phyloP scores from a whole-genome alignment of 2,797 vertebrate species.

The Melanotaenia pygmaea region DNA sequence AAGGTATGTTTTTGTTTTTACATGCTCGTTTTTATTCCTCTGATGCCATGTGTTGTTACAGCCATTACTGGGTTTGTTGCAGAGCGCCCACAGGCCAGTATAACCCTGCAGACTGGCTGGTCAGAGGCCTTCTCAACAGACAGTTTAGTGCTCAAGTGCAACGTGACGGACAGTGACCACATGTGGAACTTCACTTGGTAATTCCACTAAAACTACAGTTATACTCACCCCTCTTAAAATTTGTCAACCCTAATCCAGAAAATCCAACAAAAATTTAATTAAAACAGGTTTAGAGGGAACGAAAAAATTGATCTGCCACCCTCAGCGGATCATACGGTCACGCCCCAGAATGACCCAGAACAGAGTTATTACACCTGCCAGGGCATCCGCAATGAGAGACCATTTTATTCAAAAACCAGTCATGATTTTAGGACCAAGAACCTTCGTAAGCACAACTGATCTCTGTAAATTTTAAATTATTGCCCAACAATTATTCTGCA shows the following conservation, averaged over 20 bases:
- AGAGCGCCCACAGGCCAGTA: slow-evolving; percentile 67
- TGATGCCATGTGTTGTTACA: neutral
- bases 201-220: neutral
- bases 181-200: slow-evolving; percentile 82
- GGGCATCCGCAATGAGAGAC: slow-evolving; percentile 56
- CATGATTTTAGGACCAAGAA: slow-evolving; percentile 70
- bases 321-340: slow-evolving; percentile 46
- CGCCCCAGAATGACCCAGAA: slow-evolving; percentile 59
- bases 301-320: fast-evolving
- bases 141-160: slow-evolving; percentile 74
- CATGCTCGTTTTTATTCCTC: neutral
- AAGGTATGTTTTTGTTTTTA: slow-evolving; percentile 35
- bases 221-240: neutral
- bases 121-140: slow-evolving; percentile 77
- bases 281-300: slow-evolving; percentile 60
- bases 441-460: slow-evolving; percentile 71
- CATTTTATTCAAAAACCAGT: slow-evolving; percentile 63
- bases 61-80: slow-evolving; percentile 5
- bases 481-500: neutral
- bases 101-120: slow-evolving; percentile 76
- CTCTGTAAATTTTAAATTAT: neutral
- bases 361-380: slow-evolving; percentile 74
- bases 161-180: slow-evolving; percentile 28
- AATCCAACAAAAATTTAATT: slow-evolving; percentile 1
- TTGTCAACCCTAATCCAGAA: neutral